Base-by-base conservation (phyloP, 2,797 vertebrate genomes). In the Dendrocincla tyrannina region DNA sequence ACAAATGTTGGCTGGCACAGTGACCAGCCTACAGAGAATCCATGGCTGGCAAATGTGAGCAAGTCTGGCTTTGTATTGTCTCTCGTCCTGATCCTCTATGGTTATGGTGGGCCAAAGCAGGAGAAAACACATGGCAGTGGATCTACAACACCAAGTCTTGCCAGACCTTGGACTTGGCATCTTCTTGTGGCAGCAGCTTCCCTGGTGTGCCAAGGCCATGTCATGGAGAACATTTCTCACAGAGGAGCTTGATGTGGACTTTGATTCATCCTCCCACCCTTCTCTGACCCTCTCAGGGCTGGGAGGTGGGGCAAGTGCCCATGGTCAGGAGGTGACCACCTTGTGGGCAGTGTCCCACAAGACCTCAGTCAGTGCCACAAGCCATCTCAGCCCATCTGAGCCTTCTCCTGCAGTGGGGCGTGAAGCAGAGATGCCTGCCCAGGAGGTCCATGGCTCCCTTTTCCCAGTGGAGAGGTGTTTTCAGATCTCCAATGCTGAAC, bases 181-280 rank as follows among this genome's bases (percentile, higher is more conserved):
- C 46, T 80, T 92, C 37, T 13, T 62, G 37, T 1, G 3, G 56
- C 72, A 81, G 56, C 37, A 85, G 41, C 23, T 89, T 82, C 28
- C 35, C 32, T 2, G 1, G 47, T 0, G 4, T 66, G 72, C 69
- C 60, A 74, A 67, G 46, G 62, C 52, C 1, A 0, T 25, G 35
- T 19, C 8, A 4, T 5, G 39, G n/a, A 89, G 77, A 78, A 28
- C 16, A 0, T 0, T 2, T 52, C 44, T 80, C 55, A 47, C 16
- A 32, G n/a, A 49, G 17, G 17, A 85, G 11, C 13, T 15, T n/a
- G 30, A 9, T 13, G 3, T 10, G 32, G 23, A 17, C 39, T 90
- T 74, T n/a, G 27, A 11, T 49, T 44, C 28, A 5, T 74, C 52
- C 83, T 80, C 39, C 24, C 47, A n/a, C 23, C 4, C 14, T 62